Base-by-base conservation (phyloP, 37 sponge, comb jelly and placozoan genomes). In the Geodia barretti region DNA sequence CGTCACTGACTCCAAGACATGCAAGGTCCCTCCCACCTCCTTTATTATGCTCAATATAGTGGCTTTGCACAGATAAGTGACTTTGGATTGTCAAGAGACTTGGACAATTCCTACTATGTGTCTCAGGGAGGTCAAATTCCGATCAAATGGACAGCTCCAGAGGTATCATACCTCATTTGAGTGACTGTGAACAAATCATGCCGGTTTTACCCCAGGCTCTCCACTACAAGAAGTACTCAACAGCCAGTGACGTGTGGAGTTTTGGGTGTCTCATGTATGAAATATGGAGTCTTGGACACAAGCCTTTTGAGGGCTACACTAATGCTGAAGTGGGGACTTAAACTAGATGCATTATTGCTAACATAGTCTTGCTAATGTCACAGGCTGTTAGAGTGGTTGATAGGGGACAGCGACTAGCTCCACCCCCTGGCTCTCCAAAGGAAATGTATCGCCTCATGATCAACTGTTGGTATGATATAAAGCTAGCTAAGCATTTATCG, bases 91-190 rank as follows among this genome's bases (percentile, higher is more conserved):
- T 75, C 84, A n/a, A 58, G 88, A 64, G 81, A 87, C 33, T 20
- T 87, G 28, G 60, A 62, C 4, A 77, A 77, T 0, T 72, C 62
- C n/a, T 84, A 84, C 39, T 92, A 92, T 66, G 60, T 79, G 0
- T 72, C 80, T 32, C 61, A 78, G 41, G 68, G 81, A 33, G 88
- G 84, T 7, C 38, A 71, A 35, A 77, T 92, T 5, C 92, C 92
- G 68, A 42, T 92, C 19, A 87, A 87, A 75, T 92, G 92, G 92
- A 92, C 92, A 75, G 92, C 92, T 42, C 92, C 88, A 32, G 92
- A 92, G 88, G 92, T 92, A 78, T 26, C 5, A 64, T 24, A 64
- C 5, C n/a, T 43, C 3, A 25, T 11, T 28, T 21, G 33, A 8
- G 29, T 76, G 19, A 25, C 30, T 14, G 40, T 73, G n/a, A 43